Base-by-base conservation (phyloP, 2,888 invertebrate genomes). In the Choristoneura rosaceana region DNA sequence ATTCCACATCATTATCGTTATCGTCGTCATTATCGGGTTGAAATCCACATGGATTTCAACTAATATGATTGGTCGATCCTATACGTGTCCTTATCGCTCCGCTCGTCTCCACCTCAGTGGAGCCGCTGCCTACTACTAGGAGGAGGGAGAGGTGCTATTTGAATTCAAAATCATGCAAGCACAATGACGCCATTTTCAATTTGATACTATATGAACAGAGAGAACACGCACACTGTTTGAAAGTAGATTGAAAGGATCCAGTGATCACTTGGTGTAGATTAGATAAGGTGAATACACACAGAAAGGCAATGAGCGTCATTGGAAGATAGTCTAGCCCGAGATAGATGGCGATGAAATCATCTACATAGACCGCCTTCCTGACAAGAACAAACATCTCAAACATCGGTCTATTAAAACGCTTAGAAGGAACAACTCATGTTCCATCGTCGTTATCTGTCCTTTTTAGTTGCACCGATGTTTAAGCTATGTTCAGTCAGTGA, bases 231-330 rank as follows among this genome's bases (percentile, higher is more conserved):
- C 55, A 71, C 58, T 76, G 76, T 77, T 78, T 74, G 76, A 70
- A 76, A 75, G 77, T 73, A 77, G 73, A 75, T 71, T 74, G 69
- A 64, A 64, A 76, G 62, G 25, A 43, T 14, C 45, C 43, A 47
- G 47, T 33, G 25, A 58, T 58, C 4, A 58, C 12, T 58, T 58
- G n/a, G n/a, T 7, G 34, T 59, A 59, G 47, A 15, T 14, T 17
- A 76, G 75, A 82, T 78, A 74, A 80, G 81, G 84, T 84, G 81
- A 81, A 79, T 79, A 87, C 87, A 87, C 87, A 90, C 89, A 85
- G 84, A 85, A 89, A 92, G 92, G 91, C 91, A 92, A 92, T 91
- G 91, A 89, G 87, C 86, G 76, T 74, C 60, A 74, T 73, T 74
- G 75, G 75, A 67, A 67, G 64, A 43, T 3, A 64, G n/a, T 34